phyloP scores from a whole-genome alignment of 1,140 invertebrate genomes.

The Zaprionus vittiger region DNA sequence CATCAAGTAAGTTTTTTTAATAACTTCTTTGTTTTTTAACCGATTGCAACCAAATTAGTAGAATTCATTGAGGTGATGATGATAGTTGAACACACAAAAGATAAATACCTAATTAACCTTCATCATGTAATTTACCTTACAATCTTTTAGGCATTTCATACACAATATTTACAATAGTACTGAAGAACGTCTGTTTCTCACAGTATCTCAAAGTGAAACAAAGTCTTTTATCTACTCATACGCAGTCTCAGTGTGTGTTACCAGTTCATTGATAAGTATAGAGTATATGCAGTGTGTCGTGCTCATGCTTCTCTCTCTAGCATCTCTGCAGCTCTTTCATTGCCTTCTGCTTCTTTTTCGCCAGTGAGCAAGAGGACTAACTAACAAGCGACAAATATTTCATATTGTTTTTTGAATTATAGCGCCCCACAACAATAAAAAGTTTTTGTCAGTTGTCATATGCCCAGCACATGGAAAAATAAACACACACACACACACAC shows the following conservation, averaged over 20 bases:
- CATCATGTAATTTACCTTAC: no score
- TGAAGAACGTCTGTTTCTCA: no score
- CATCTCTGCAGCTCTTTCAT: neutral
- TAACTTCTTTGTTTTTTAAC: no score
- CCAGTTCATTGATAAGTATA: neutral
- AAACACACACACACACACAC: conserved; percentile 11
- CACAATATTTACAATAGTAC: no score
- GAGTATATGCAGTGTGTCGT: neutral
- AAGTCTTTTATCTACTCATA: neutral
- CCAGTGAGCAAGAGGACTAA: conserved; percentile 47
- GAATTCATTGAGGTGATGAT: no score
- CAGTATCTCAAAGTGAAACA: neutral
- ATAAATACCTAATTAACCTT: no score
- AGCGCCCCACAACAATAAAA: conserved; percentile 61
- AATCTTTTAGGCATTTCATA: no score
- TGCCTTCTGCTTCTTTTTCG: conserved; percentile 1
- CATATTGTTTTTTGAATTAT: conserved; percentile 68
- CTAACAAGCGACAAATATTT: conserved; percentile 76
- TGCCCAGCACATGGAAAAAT: conserved; percentile 43
- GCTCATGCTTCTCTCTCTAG: neutral
- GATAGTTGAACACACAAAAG: no score
- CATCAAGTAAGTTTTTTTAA: no score
- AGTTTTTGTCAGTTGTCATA: conserved; percentile 75
- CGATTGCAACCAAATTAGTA: no score
- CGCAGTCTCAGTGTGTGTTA: neutral